Conservation (phyloP, 1,140 invertebrate species). For the Orchesella cincta region DNA sequence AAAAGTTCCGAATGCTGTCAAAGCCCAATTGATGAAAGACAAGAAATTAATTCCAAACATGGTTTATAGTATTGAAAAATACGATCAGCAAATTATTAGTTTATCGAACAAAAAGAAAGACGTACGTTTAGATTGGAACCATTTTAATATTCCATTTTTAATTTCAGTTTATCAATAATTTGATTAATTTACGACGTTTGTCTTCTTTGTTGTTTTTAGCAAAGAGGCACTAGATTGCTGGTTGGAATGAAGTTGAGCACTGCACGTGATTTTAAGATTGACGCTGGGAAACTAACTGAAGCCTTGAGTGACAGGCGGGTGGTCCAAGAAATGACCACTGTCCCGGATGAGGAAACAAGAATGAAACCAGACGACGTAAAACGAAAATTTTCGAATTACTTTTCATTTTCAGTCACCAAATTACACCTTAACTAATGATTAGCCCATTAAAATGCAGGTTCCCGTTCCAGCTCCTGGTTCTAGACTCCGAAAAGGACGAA, state of each 20-base stretch:
- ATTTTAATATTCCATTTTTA: background rate
- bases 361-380: background rate
- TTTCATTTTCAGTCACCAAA: no score
- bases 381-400: background rate
- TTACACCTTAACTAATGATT: no score
- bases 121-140: conserved; percentile 32
- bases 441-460: no score
- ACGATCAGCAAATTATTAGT: conserved; percentile 39
- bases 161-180: background rate
- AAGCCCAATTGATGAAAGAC: conserved; percentile 40
- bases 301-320: background rate
- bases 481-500: background rate
- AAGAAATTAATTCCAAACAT: conserved; percentile 40
- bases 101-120: conserved; percentile 36
- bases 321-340: background rate
- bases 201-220: background rate
- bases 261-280: conserved; percentile 45
- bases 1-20: conserved; percentile 28
- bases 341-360: background rate
- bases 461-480: no score
- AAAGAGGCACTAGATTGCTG: conserved; percentile 38
- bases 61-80: conserved; percentile 46
- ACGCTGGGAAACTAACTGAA: conserved; percentile 10
- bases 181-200: no score
- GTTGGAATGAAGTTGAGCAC: conserved; percentile 45